Evolutionary conservation across 1,140 invertebrate species (phyloP), one percentile per base, ranked within the genome.

Genomic region (Drosophila hydei): DNA sequence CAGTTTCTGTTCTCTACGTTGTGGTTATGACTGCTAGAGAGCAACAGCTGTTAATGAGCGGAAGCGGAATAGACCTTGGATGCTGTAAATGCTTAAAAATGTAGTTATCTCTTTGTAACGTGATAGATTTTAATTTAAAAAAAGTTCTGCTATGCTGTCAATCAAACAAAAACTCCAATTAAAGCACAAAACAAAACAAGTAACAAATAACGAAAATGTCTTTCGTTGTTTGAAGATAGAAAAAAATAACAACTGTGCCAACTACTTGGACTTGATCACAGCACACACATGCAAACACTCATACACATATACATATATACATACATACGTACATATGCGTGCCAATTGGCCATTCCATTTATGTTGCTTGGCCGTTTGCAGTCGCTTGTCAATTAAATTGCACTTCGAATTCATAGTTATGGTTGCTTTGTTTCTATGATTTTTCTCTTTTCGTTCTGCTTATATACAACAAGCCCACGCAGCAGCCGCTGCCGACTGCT

Each of bases 381-480:
- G 19, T 64, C 52, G 45, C 18, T 33, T 64, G 59, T 64, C 73
- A 80, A 81, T 80, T 64, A 69, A 73, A 59, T 52, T 51, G 25
- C 56, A 45, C 14, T 52, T 63, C 52, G 42, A 76, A 77, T 33
- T 56, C 23, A 25, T 18, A 56, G 14, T 58, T 42, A 42, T 71
- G 25, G 18, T 62, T 59, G 23, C n/a, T 59, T 36, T 21, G 36
- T 51, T 33, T 55, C 54, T 48, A 45, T 38, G 25, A 33, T 19
- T 38, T 40, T 38, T 36, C 27, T 45, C 43, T 19, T 6, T 42
- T 7, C n/a, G 0, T 19, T 3, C 11, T 70, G 1, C 14, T 23
- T 40, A 8, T 8, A 8, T 30, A n/a, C 11, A 14, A 16, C 5
- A 11, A 50, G 11, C 30, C 30, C 48, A 62, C 36, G 23, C 60